A percentile compares a stretch with the other conserved stretches of the same genome.
Conservation (phyloP, 2,888 invertebrate genomes). For the Leptinotarsa tumamoca region DNA sequence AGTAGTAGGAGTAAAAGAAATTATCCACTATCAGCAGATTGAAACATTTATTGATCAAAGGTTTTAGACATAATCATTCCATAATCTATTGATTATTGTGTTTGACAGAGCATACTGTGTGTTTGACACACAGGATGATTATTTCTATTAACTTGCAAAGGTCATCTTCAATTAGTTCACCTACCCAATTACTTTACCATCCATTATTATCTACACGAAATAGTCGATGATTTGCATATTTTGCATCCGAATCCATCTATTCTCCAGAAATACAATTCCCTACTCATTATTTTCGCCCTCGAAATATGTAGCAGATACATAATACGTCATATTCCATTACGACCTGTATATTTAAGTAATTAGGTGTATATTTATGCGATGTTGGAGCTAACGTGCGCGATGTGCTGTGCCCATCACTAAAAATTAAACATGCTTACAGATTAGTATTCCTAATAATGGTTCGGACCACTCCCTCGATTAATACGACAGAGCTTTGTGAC, state of each 20-base stretch:
- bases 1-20: too few species aligned
- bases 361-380: constrained; percentile 37
- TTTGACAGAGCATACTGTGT: too few species aligned
- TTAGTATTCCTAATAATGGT: constrained; percentile 54
- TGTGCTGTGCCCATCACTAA: constrained; percentile 48
- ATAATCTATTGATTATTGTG: too few species aligned
- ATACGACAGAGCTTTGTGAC: constrained; percentile 53
- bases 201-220: constrained; percentile 24
- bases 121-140: neutral
- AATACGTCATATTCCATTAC: constrained; percentile 29
- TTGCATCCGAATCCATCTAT: constrained; percentile 20
- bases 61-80: too few species aligned
- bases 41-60: too few species aligned
- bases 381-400: constrained; percentile 18
- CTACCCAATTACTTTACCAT: constrained; percentile 8
- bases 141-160: neutral
- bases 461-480: constrained; percentile 54
- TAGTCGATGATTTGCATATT: constrained; percentile 29
- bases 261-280: constrained; percentile 19
- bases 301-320: constrained; percentile 18
- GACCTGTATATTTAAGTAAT: constrained; percentile 37
- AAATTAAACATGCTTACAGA: constrained; percentile 54
- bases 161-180: constrained; percentile 1
- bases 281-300: constrained; percentile 18
- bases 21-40: too few species aligned